Base-by-base conservation (phyloP, 2,113 vertebrate genomes). In the Paramisgurnus dabryanus region DNA sequence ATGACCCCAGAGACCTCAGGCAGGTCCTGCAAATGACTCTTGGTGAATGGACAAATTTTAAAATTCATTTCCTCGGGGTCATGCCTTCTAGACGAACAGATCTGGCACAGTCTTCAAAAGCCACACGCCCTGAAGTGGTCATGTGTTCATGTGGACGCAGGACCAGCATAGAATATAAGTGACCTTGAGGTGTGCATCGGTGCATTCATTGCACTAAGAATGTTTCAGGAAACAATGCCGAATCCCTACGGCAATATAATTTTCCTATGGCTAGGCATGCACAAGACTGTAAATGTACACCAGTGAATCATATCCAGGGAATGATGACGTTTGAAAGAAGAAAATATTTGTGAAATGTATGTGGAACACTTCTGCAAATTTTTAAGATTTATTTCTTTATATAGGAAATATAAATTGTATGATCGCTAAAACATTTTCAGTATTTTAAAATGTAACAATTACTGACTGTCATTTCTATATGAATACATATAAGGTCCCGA, bases 11-110 rank as follows among this genome's bases (percentile, higher is more conserved):
- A 0, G 92, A 94, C 45, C 90, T 93, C 17, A 92, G 90, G 79
- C 22, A 78, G 4, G 89, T 93, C 57, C 83, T 94, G 2, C 39
- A 80, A 17, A 93, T 94, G 93, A 91, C 85, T 50, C 89, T 91
- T 40, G 90, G 93, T 5, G 91, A 93, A 71, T 94, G 93, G 92
- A 87, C 86, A 2, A 80, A 79, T 34, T 94, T 94, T 80, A 87
- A 80, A 81, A 88, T 91, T 43, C 91, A 89, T 84, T 93, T 94
- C 84, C 83, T 93, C 66, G 88, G 86, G 69, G 83, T 84, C 15
- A 80, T 49, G 0, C 43, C 86, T 69, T 27, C 73, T 63, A 41
- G 76, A 82, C 45, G 57, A 4, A 67, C 60, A 43, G 27, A 27
- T 9, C 47, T 63, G 66, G 7, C 49, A 18, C 70, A 77, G 41